Evolutionary conservation across 1,140 invertebrate species (phyloP), one percentile per base, ranked within the genome.

Genomic region (Aplysia californica): DNA sequence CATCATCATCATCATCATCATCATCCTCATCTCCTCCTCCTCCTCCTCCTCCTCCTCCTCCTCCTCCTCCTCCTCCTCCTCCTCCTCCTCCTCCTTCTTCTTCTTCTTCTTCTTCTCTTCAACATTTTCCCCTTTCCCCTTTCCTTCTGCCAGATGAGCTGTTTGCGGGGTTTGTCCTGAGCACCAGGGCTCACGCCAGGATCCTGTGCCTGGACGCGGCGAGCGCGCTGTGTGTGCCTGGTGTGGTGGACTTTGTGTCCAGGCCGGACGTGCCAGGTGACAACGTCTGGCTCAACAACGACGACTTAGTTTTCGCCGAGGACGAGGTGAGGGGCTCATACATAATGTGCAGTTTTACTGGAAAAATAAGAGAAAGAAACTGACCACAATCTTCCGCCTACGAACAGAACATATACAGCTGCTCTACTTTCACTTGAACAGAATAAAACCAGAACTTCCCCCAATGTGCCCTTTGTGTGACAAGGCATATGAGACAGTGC

Each of bases 151-250:
- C 69, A 86, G 85, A 81, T 70, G 89, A 90, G 72, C 87, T 97
- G 1, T 96, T 94, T 83, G 86, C 96, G 81, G 92, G 92, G 0
- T 90, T 96, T 15, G 94, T 98, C 0, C 83, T 94, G 0, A 97
- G 96, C 79, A 93, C 92, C 1, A 93, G 93, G 89, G 91, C 96
- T 1, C 93, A 95, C 87, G 97, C 96, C 2, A 94, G 93, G 87
- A 94, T 98, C 73, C 71, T 93, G 21, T 92, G 90, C 31, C 81
- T 88, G 3, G 90, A 98, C 90, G 84, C 93, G 1, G 91, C 90
- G 5, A 91, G 93, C 84, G 96, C 96, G 18, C 86, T 97, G n/a
- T 88, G 87, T 3, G 69, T 95, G 79, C 91, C 93, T 31, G 96
- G 96, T 56, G 90, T 91, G 20, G 80, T 88, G 33, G 86, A 81